Base-by-base conservation (phyloP, 92 coral and sea anemone species). In the Desmophyllum pertusum region DNA sequence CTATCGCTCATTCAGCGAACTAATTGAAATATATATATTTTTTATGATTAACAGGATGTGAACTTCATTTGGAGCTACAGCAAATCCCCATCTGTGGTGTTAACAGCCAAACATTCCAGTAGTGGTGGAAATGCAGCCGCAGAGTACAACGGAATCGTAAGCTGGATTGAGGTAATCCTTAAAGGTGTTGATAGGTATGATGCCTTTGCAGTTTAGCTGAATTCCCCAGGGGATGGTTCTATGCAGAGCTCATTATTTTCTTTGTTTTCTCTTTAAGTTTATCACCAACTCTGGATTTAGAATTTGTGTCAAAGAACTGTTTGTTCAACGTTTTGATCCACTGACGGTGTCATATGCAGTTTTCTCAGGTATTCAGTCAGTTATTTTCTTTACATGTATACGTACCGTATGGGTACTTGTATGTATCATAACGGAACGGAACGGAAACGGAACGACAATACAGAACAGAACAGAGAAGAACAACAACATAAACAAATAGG, bases 41-140 rank as follows among this genome's bases (percentile, higher is more conserved):
- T 15, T 33, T 19, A 0, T 3, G 17, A 3, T 0, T 25, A 63
- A 25, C 73, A 67, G 73, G 73, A 67, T 35, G 40, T 67, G 42
- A 67, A 23, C 2, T 67, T 33, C 35, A 1, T 6, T 13, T 8
- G 73, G 43, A 38, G 2, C 19, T 67, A 33, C 73, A 30, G 7
- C n/a, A 11, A 35, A 13, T 19, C 43, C 1, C 73, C 73, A 67
- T 9, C 73, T 10, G 73, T 67, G 0, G 17, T 67, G 73, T 15
- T 67, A 67, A 35, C 73, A 33, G 73, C 73, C n/a, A 67, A 38
- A n/a, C 73, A 67, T 67, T 67, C 73, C 2, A 11, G 10, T 0
- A 67, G 73, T n/a, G 73, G 73, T 14, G 73, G 73, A 67, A 33
- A 67, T 67, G n/a, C 73, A 3, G 73, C 40, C 25, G 73, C 43